A percentile compares a stretch with the other conserved stretches of the same genome.
phyloP scores from a whole-genome alignment of 2,797 vertebrate genomes.

The Monodelphis domestica region DNA sequence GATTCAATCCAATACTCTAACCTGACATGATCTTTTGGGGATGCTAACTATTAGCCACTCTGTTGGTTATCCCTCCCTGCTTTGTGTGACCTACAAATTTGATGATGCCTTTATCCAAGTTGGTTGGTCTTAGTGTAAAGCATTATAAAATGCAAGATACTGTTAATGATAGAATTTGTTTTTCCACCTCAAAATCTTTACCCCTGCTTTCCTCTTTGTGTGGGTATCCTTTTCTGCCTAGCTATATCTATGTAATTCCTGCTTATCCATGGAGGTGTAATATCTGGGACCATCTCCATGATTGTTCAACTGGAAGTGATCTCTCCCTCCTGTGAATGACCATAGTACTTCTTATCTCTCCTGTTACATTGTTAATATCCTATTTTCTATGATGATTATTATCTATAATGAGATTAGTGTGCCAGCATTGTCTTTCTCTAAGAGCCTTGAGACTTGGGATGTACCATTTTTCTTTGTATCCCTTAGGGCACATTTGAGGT shows the following conservation, averaged over 20 bases:
- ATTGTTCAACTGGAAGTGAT: neutral
- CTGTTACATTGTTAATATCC: neutral
- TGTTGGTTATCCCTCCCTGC: neutral
- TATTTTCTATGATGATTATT: neutral
- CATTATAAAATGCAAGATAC: neutral
- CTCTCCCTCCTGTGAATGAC: neutral
- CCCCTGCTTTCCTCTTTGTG: neutral
- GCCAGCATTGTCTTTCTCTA: neutral
- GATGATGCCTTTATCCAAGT: neutral
- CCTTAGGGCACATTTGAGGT: neutral
- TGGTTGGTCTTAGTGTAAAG: neutral
- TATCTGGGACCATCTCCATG: neutral
- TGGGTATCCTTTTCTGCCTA: neutral
- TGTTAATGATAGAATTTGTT: neutral
- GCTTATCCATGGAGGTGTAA: neutral
- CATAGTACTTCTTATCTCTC: neutral
- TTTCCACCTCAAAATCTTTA: neutral
- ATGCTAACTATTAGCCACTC: neutral
- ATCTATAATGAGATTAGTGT: neutral
- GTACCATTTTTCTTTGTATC: neutral
- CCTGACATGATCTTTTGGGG: neutral
- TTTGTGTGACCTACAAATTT: neutral
- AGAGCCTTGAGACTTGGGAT: neutral
- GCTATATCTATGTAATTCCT: neutral
- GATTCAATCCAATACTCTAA: neutral